Evolutionary conservation across 2,888 invertebrate species (phyloP).

Genomic region (Drosophila macrospina): DNA sequence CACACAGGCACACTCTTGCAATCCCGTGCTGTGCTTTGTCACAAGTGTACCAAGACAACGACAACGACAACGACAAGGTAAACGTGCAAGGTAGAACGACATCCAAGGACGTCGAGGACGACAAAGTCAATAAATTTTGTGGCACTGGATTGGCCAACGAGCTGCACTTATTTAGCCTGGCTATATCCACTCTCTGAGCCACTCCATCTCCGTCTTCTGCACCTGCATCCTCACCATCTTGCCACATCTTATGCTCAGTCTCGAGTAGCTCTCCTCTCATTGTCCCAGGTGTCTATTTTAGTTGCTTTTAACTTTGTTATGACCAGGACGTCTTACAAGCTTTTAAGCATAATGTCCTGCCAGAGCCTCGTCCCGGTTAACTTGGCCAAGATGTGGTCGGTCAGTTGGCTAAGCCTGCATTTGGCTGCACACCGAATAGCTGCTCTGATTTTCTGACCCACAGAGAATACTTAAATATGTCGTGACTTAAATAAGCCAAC

Average conservation of each 20-base stretch:
- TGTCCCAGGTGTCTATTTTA: conserved; percentile 80
- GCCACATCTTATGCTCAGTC: not conserved
- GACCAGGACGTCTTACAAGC: conserved; percentile 70
- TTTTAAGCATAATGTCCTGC: conserved; percentile 64
- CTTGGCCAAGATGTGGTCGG: conserved; percentile 25
- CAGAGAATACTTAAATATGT: not conserved
- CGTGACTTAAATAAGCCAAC: not conserved
- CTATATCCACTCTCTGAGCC: conserved; percentile 44
- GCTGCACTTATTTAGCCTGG: conserved; percentile 72
- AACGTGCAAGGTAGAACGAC: conserved; percentile 15
- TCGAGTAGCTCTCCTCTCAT: conserved; percentile 14
- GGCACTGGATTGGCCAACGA: conserved; percentile 74
- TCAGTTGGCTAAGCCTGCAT: conserved; percentile 18
- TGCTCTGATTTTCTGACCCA: conserved; percentile 36
- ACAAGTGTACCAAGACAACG: conserved; percentile 32
- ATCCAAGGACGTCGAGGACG: conserved; percentile 59
- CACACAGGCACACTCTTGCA: conserved; percentile 7
- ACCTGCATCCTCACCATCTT: conserved; percentile 22
- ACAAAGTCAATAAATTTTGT: conserved; percentile 78
- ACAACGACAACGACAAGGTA: conserved; percentile 3
- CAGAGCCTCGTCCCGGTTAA: conserved; percentile 4
- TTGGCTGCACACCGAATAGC: not conserved
- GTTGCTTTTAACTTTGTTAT: conserved; percentile 77
- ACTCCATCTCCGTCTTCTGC: conserved; percentile 25
- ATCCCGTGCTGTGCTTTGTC: conserved; percentile 26